Conservation (phyloP, 2,113 vertebrate genomes). For the Paratilapia polleni region DNA sequence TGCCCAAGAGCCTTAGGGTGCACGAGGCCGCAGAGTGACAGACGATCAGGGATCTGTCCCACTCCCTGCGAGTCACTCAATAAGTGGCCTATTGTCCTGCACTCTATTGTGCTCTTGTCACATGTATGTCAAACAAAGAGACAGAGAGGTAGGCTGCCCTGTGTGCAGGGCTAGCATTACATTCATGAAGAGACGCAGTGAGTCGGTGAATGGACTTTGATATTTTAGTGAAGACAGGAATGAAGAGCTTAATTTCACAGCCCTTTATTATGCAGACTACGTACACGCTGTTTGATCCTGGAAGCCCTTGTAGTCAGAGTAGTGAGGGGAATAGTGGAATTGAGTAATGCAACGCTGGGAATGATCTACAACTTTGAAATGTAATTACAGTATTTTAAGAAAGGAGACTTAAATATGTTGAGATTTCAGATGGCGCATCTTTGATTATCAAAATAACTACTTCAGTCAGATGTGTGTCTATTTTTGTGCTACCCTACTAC, state of each 20-base stretch:
- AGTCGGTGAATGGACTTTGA: slow-evolving; percentile 40
- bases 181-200: slow-evolving; percentile 38
- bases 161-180: slow-evolving; percentile 66
- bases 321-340: neutral
- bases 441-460: neutral
- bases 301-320: neutral
- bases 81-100: slow-evolving; percentile 72
- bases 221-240: slow-evolving; percentile 37
- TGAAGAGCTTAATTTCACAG: slow-evolving; percentile 17
- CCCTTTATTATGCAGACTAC: neutral
- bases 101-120: slow-evolving; percentile 70
- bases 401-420: neutral
- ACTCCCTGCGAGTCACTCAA: slow-evolving; percentile 71
- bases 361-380: neutral
- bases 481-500: neutral
- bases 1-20: slow-evolving; percentile 32
- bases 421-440: neutral
- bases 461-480: neutral
- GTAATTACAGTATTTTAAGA: neutral
- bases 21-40: slow-evolving; percentile 62
- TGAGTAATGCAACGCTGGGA: neutral
- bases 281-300: neutral
- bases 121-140: slow-evolving; percentile 68
- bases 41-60: slow-evolving; percentile 65
- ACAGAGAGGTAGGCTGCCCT: slow-evolving; percentile 56